phyloP scores from a whole-genome alignment of 1,140 invertebrate genomes.

The Plectrocnemia conspersa region DNA sequence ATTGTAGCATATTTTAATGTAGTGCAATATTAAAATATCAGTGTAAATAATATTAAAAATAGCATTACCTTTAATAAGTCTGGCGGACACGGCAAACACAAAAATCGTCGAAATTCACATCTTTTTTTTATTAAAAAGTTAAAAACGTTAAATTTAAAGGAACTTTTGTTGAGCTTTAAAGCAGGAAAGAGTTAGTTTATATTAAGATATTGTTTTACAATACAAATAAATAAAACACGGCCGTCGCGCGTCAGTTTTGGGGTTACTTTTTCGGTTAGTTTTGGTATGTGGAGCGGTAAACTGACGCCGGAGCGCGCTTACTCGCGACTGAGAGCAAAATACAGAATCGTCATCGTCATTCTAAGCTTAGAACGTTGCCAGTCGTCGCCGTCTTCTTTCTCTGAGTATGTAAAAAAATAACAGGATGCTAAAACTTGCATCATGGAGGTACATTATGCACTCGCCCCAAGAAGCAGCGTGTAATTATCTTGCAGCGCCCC shows the following conservation, averaged over 20 bases:
- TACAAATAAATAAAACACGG: no score
- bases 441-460: slow-evolving; percentile 1
- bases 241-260: background rate
- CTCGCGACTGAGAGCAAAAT: slow-evolving; percentile 24
- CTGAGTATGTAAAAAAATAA: no score
- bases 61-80: no score
- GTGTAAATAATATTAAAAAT: no score
- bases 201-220: no score
- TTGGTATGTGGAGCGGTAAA: slow-evolving; percentile 24
- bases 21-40: no score
- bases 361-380: slow-evolving; percentile 4
- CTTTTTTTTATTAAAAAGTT: no score
- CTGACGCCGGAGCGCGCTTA: slow-evolving; percentile 24
- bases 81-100: no score
- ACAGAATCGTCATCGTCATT: slow-evolving; percentile 14
- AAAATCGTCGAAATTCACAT: no score
- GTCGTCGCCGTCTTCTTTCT: background rate
- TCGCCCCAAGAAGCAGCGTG: background rate
- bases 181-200: no score
- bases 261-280: slow-evolving; percentile 3
- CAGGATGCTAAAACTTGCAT: slow-evolving; percentile 16
- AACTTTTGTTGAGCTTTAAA: slow-evolving; percentile 3
- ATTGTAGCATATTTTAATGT: no score
- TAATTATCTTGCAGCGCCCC: background rate
- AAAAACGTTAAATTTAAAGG: slow-evolving; percentile 1